Percentiles rank a stretch among this genome's conserved stretches.
These are phyloP conservation scores for Palythoa grandiflora DNA, from an alignment of 92 coral and sea anemone genomes.

Conservation along the genomic window DNA sequence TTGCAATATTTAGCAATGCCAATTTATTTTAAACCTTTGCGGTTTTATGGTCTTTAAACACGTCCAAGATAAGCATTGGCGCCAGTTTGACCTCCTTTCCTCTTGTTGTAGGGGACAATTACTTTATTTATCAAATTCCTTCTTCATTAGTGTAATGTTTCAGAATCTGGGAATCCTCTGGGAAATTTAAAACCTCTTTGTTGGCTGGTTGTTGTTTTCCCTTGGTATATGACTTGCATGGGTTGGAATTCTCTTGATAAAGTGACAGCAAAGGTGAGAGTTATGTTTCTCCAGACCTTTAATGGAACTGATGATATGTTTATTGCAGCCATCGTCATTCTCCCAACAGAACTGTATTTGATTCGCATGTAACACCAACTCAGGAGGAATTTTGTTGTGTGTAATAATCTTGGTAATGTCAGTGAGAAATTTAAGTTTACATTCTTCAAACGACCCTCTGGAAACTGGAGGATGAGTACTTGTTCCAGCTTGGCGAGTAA, in stretches of 20 bases:
- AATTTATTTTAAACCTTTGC: neutral
- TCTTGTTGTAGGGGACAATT: neutral
- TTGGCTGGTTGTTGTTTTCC: conserved; percentile 57
- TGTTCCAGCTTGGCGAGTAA: conserved; percentile 68
- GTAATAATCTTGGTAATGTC: conserved; percentile 57
- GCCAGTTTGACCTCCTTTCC: conserved; percentile 7
- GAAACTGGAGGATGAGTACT: conserved; percentile 71
- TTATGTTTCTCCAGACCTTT: conserved; percentile 49
- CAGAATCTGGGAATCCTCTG: conserved; percentile 56
- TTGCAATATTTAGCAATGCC: neutral
- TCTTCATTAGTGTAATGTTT: conserved; percentile 38
- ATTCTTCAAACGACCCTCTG: conserved; percentile 65
- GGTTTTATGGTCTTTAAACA: neutral
- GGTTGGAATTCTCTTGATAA: conserved; percentile 55
- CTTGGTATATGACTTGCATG: conserved; percentile 66
- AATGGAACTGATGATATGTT: conserved; percentile 26
- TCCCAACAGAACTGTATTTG: conserved; percentile 44
- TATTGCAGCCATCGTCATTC: neutral
- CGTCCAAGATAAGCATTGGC: neutral
- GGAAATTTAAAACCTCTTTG: conserved; percentile 65
- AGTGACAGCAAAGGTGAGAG: conserved; percentile 42
- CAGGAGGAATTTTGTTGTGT: conserved; percentile 59
- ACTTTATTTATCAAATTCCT: neutral
- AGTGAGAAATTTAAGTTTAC: conserved; percentile 62
- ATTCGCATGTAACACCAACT: conserved; percentile 65